Evolutionary conservation across 92 coral and sea anemone genomes (phyloP), one percentile per base, ranked within the genome.

Genomic region (Micromussa lordhowensis): DNA sequence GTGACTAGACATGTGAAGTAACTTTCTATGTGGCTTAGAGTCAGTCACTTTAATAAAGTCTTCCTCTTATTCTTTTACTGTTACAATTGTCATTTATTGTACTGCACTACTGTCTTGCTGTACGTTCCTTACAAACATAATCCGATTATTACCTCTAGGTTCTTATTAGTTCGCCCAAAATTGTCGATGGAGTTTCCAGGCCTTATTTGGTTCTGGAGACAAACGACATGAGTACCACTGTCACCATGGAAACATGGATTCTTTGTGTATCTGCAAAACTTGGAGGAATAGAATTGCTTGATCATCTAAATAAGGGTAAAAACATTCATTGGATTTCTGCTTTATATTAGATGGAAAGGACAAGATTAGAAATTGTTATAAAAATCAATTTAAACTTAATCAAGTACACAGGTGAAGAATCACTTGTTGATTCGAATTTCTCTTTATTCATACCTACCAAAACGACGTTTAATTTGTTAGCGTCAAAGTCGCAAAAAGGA

Each of bases 171-270:
- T 97, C 94, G 34, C 95, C 98, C 49, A 83, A 86, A 55, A 75
- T 95, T 66, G 86, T 89, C 34, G 87, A 95, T 44, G 83, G 88
- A 69, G 85, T 85, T 48, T 68, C 73, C 55, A 82, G 89, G 87
- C 96, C 96, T 4, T 97, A 94, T 86, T 92, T 97, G 78, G 82
- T 94, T 26, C 93, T 97, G 7, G 94, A 91, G 44, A 82, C 96
- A 59, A 94, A 85, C 53, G 91, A 91, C 51, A 93, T 95, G 72
- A 72, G 93, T 18, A 72, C 95, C 22, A 91, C 94, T 21, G 92
- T 97, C 21, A 84, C 91, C 15, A 17, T 95, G 58, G 94, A 85
- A 49, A 81, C 87, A 24, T 95, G 96, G 96, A 92, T 91, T n/a
- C 63, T 91, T 36, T 85, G 48, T 59, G 92, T 91, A 71, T 87